Evolutionary conservation across 1,140 invertebrate species (phyloP).

Genomic region (Leptonema lineaticorne): DNA sequence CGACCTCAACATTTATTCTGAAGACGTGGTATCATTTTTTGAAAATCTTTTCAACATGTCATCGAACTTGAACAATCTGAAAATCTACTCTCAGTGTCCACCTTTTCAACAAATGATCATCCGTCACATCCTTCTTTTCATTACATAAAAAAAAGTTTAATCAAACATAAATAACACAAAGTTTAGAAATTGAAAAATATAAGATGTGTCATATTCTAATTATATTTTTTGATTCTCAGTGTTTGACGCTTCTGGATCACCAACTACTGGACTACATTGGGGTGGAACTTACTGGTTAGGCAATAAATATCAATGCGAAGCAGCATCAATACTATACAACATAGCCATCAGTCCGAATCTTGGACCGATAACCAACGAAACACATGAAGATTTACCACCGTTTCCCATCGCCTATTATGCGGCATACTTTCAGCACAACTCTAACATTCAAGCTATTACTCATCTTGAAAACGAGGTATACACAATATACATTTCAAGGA

Average conservation of each 20-base stretch:
- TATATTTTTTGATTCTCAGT: conserved; percentile 45
- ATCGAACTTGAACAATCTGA: no score
- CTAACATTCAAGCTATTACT: conserved; percentile 23
- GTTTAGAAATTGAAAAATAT: background rate
- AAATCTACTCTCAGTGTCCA: no score
- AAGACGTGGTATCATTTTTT: no score
- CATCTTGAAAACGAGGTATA: conserved; percentile 31
- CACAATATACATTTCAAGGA: no score
- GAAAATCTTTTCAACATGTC: no score
- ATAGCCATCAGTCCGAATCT: conserved; percentile 39
- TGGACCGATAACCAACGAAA: conserved; percentile 26
- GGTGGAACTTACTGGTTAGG: conserved; percentile 59
- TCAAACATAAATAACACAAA: no score
- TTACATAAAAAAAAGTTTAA: no score
- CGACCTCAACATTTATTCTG: no score
- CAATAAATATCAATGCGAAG: conserved; percentile 47
- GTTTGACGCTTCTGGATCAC: conserved; percentile 54
- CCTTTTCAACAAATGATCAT: no score
- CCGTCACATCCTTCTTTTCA: no score
- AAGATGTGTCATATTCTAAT: background rate
- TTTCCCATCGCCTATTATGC: conserved; percentile 33
- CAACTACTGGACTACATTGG: conserved; percentile 50
- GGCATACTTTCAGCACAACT: conserved; percentile 33
- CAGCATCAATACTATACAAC: conserved; percentile 42
- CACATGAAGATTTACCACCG: conserved; percentile 16